These are phyloP conservation scores for Mythimna vitellina DNA, from an alignment of 2,888 invertebrate species.

Conservation along the genomic window DNA sequence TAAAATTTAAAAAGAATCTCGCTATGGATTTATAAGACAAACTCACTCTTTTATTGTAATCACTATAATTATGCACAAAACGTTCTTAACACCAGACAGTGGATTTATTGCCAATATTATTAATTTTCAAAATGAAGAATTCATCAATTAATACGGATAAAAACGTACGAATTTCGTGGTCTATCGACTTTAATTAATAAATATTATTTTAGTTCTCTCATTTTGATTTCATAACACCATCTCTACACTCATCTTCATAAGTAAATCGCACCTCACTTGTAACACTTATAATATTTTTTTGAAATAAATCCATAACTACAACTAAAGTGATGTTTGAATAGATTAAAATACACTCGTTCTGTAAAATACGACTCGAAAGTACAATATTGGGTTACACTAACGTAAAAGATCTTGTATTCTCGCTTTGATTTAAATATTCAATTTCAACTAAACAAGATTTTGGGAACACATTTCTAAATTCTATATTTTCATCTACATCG, in stretches of 20 bases:
- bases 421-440: slow-evolving; percentile 62
- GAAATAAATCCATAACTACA: slow-evolving; percentile 72
- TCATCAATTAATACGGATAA: slow-evolving; percentile 53
- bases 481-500: slow-evolving; percentile 75
- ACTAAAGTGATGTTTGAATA: slow-evolving; percentile 74
- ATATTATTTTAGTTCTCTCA: slow-evolving; percentile 74
- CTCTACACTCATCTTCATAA: slow-evolving; percentile 72
- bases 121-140: slow-evolving; percentile 46
- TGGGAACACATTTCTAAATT: slow-evolving; percentile 83
- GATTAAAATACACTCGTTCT: slow-evolving; percentile 63
- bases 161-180: slow-evolving; percentile 60
- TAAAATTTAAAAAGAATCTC: slow-evolving; percentile 66
- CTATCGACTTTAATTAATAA: slow-evolving; percentile 69
- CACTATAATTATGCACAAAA: slow-evolving; percentile 57
- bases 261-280: slow-evolving; percentile 76
- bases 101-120: slow-evolving; percentile 59
- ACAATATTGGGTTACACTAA: slow-evolving; percentile 58
- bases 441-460: slow-evolving; percentile 69
- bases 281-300: slow-evolving; percentile 71
- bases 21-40: slow-evolving; percentile 61
- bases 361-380: slow-evolving; percentile 58
- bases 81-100: slow-evolving; percentile 50
- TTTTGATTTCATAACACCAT: slow-evolving; percentile 69
- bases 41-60: slow-evolving; percentile 62
- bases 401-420: slow-evolving; percentile 61